phyloP scores from a whole-genome alignment of 2,797 vertebrate genomes.

The Vireo griseus region DNA sequence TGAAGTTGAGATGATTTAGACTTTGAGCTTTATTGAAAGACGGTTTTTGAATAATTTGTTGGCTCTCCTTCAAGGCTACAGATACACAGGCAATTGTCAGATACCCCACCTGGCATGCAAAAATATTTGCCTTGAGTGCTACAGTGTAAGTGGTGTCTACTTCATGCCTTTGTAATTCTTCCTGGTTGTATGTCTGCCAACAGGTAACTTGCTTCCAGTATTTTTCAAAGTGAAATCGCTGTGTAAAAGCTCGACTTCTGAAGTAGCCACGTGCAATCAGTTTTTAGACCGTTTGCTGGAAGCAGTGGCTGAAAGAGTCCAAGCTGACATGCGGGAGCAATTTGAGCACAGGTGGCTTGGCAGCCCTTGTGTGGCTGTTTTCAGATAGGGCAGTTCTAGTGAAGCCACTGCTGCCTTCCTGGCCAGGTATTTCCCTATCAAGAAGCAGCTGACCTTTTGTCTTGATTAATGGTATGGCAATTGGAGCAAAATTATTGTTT shows the following conservation, averaged over 20 bases:
- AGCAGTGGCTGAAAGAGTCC: fast-evolving
- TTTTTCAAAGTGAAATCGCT: background rate
- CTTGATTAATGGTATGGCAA: background rate
- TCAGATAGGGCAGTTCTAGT: background rate
- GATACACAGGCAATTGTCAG: background rate
- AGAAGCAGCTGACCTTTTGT: background rate
- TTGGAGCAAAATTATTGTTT: background rate
- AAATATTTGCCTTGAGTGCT: background rate
- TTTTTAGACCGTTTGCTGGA: background rate
- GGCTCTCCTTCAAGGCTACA: background rate
- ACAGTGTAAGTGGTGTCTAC: fast-evolving
- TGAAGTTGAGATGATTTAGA: background rate
- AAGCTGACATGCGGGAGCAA: fast-evolving
- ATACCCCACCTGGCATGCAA: background rate
- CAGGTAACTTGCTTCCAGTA: background rate
- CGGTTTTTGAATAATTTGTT: background rate
- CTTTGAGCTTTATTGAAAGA: background rate
- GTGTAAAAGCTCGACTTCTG: background rate
- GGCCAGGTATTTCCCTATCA: background rate
- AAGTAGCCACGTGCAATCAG: background rate
- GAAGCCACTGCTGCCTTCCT: background rate
- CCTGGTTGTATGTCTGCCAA: background rate
- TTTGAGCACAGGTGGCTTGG: fast-evolving
- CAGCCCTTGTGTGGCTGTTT: fast-evolving
- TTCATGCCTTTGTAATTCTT: background rate